These are phyloP conservation scores for Phyllostomus discolor DNA, from an alignment of 2,113 vertebrate genomes.

Conservation along the genomic window DNA sequence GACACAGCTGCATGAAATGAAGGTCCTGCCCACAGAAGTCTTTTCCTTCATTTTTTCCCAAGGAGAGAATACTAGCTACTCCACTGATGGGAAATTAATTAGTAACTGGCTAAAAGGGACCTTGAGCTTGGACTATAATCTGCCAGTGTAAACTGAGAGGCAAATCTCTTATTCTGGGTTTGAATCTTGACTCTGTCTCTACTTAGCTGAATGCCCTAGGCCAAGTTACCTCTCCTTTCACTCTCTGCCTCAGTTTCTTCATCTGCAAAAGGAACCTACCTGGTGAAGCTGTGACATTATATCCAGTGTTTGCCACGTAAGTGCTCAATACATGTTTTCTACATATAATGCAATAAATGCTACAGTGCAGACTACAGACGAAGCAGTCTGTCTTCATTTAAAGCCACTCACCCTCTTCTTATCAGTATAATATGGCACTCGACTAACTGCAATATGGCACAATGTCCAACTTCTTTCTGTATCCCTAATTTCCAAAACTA, in stretches of 20 bases:
- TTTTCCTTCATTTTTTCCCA: not conserved
- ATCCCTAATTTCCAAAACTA: not conserved
- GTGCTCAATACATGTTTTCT: not conserved
- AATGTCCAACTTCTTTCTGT: not conserved
- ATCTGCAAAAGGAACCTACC: not conserved
- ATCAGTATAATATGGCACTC: not conserved
- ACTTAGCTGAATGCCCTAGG: not conserved
- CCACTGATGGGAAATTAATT: not conserved
- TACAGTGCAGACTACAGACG: not conserved
- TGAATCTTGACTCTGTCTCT: not conserved
- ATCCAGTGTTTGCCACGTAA: not conserved
- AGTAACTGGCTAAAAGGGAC: not conserved
- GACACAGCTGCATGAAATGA: rapidly evolving
- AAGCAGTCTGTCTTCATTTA: not conserved
- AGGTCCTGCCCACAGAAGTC: not conserved
- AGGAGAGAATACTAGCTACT: not conserved
- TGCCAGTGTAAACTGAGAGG: not conserved
- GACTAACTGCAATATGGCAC: not conserved
- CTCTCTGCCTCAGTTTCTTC: not conserved
- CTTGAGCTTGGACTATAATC: not conserved
- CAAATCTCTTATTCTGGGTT: not conserved
- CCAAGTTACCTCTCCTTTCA: not conserved
- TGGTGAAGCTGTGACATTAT: not conserved
- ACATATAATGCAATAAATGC: not conserved
- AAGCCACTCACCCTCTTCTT: not conserved